These are phyloP conservation scores for Sphaeramia orbicularis DNA, from an alignment of 2,797 vertebrate species.

Conservation along the genomic window DNA sequence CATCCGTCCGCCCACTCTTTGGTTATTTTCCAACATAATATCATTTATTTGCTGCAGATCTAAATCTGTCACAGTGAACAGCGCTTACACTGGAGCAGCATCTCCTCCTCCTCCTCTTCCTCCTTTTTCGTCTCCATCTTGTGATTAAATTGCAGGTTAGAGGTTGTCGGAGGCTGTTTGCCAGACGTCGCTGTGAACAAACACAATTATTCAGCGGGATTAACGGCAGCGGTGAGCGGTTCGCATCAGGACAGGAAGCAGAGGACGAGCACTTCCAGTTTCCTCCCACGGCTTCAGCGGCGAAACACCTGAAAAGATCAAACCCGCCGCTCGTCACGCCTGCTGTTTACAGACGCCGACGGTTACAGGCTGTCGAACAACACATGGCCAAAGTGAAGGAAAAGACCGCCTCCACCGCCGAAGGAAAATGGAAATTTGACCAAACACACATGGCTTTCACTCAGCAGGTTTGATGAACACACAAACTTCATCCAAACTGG, in stretches of 20 bases:
- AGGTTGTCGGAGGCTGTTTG: constrained; percentile 10
- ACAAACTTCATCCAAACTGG: too few relatives aligned
- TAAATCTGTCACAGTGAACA: neutral
- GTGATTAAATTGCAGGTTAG: constrained; percentile 18
- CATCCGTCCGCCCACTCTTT: neutral
- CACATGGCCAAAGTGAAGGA: too few relatives aligned
- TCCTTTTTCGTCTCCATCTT: neutral
- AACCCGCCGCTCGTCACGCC: too few relatives aligned
- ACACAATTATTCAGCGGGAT: constrained; percentile 24
- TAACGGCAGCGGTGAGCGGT: neutral
- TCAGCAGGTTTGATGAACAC: too few relatives aligned
- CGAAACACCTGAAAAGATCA: constrained; percentile 15
- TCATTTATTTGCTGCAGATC: neutral
- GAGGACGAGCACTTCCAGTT: neutral
- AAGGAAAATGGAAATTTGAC: too few relatives aligned
- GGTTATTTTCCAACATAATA: neutral
- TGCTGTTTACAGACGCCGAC: too few relatives aligned
- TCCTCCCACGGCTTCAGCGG: constrained; percentile 6
- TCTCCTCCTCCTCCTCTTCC: neutral
- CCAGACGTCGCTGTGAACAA: constrained; percentile 7
- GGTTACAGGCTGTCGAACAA: too few relatives aligned
- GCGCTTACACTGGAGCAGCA: neutral
- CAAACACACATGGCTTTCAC: too few relatives aligned
- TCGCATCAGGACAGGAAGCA: neutral
- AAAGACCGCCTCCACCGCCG: too few relatives aligned